Base-by-base conservation (phyloP, 1,140 invertebrate genomes). In the Carposina sasakii region DNA sequence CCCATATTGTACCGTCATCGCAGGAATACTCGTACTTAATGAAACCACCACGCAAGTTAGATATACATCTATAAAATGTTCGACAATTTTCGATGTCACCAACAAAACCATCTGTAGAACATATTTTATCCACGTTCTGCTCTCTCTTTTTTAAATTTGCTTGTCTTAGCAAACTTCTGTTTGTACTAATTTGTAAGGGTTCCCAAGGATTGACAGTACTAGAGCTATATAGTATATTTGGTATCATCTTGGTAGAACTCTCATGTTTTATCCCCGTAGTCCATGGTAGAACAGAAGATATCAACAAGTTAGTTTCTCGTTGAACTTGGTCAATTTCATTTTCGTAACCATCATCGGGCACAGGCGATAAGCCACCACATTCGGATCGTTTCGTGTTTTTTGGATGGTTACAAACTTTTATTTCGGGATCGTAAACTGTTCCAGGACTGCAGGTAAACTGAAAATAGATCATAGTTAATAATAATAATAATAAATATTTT, bases 61-160 rank as follows among this genome's bases (percentile, higher is more conserved):
- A 85, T 15, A 94, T 90, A 76, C 93, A 94, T 75, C 92, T 88
- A 65, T 93, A 93, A 71, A 94, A 94, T 71, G 92, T 92, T 51
- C 82, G 88, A 65, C 93, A 95, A 66, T 94, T 88, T 52, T 86
- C 75, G 26, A 82, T 85, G 79, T 93, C 89, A 24, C 88, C 87
- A 53, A 91, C 83, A 75, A 91, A 93, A 56, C 91, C 92, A 81
- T 92, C 90, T 24, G 57, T 55, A 4, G 33, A 57, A 45, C 79
- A 84, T 10, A 44, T 69, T 43, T 39, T 52, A 31, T 33, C n/a
- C n/a, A n/a, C n/a, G n/a, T n/a, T n/a, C n/a, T n/a, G n/a, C n/a
- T n/a, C n/a, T n/a, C n/a, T n/a, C n/a, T n/a, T n/a, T n/a, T n/a
- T n/a, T n/a, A n/a, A n/a, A n/a, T n/a, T n/a, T n/a, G n/a, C n/a